Percentiles rank a stretch among this genome's conserved stretches.
phyloP scores from a whole-genome alignment of 2,888 invertebrate species.

The Lagria hirta region DNA sequence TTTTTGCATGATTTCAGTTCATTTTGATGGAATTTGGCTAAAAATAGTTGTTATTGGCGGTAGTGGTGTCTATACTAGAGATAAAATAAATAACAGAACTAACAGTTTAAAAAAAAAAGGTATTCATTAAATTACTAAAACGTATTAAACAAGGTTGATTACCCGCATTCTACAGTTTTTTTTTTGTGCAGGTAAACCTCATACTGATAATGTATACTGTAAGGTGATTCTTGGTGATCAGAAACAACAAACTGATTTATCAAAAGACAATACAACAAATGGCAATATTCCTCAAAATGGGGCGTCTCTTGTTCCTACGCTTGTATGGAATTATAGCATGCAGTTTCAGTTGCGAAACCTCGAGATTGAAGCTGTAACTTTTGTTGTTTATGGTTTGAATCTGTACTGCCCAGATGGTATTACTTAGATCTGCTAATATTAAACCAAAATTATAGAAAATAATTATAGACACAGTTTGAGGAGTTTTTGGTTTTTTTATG shows the following conservation, averaged over 20 bases:
- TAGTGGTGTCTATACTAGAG: constrained; percentile 36
- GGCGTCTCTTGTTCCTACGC: constrained; percentile 48
- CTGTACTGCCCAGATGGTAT: constrained; percentile 74
- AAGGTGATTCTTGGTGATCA: constrained; percentile 73
- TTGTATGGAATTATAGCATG: constrained; percentile 75
- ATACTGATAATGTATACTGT: constrained; percentile 67
- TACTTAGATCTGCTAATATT: constrained; percentile 36
- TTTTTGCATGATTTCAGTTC: constrained; percentile 54
- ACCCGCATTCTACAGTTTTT: background rate
- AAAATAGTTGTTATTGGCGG: constrained; percentile 40
- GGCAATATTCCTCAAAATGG: constrained; percentile 48
- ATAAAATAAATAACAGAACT: constrained; percentile 26
- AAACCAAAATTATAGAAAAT: too few relatives aligned
- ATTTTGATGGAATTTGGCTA: constrained; percentile 45
- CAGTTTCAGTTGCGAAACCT: constrained; percentile 73
- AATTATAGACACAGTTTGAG: too few relatives aligned
- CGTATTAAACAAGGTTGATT: background rate
- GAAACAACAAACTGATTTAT: constrained; percentile 66
- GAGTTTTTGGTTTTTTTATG: too few relatives aligned
- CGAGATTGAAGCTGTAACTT: constrained; percentile 66
- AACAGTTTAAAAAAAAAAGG: constrained; percentile 34
- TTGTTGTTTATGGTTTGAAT: constrained; percentile 71
- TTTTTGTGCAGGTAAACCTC: constrained; percentile 57
- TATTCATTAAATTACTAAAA: constrained; percentile 15
- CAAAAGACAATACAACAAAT: constrained; percentile 57